Conservation (phyloP, 2,888 invertebrate species). For the Disparrhopalites patrizii region DNA sequence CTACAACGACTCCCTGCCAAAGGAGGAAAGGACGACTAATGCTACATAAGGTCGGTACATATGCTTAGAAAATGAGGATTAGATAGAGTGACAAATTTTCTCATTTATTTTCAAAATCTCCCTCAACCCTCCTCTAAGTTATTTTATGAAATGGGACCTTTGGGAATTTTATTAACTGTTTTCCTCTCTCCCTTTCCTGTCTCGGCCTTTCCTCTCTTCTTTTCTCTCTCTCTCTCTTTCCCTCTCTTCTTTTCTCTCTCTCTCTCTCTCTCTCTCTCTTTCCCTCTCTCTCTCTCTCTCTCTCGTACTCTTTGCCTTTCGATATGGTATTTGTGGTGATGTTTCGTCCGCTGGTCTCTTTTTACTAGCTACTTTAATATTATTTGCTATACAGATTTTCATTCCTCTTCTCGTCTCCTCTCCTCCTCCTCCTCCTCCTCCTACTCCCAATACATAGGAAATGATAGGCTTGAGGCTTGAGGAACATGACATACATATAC, state of each 20-base stretch:
- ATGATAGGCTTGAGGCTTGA: too few relatives aligned
- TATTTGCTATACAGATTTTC: too few relatives aligned
- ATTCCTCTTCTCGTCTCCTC: too few relatives aligned
- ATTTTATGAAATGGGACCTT: slow-evolving; percentile 27
- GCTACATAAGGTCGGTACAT: neutral
- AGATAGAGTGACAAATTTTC: slow-evolving; percentile 31
- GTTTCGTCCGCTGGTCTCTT: slow-evolving; percentile 1
- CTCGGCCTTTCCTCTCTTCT: neutral
- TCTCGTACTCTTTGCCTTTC: neutral
- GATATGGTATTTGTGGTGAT: slow-evolving; percentile 12
- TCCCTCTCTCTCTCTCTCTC: slow-evolving; percentile 6
- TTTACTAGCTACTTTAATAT: slow-evolving; percentile 7
- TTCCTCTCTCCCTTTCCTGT: slow-evolving; percentile 2
- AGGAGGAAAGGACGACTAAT: too few relatives aligned
- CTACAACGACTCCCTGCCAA: too few relatives aligned
- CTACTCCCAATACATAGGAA: too few relatives aligned
- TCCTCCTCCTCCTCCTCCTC: too few relatives aligned
- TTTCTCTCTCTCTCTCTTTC: neutral
- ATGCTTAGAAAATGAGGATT: slow-evolving; percentile 26
- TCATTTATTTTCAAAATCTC: slow-evolving; percentile 27
- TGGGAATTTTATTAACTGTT: slow-evolving; percentile 29
- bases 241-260: neutral
- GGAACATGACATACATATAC: too few relatives aligned
- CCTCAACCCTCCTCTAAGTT: slow-evolving; percentile 27
- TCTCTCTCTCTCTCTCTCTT: neutral